Evolutionary conservation across 2,797 vertebrate species (phyloP), one percentile per base, ranked within the genome.

Genomic region (Melanotaenia parkinsoni): DNA sequence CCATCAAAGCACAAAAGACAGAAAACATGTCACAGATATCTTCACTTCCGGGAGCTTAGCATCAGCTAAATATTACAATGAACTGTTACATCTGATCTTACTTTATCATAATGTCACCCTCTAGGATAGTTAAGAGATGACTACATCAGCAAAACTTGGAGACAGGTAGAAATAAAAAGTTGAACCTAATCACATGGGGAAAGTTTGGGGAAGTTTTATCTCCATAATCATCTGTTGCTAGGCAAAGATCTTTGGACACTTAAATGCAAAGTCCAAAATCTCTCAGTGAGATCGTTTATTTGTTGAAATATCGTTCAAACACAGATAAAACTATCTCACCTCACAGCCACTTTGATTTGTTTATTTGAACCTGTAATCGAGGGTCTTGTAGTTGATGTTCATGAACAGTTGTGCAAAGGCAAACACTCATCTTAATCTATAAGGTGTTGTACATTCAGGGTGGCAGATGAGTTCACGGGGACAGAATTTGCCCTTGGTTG

Each of bases 171-270:
- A 22, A 37, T 65, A 14, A 6, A 45, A 2, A 53, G 53, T 62
- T 53, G 54, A 22, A 60, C 47, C 65, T 16, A 45, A 53, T 3
- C 11, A 11, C 1, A 20, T 50, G 47, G 18, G 67, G 56, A 75
- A 66, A 45, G 63, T 82, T 63, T 11, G 26, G 53, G 22, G 61
- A 63, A 74, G 28, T 51, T 28, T 0, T 14, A 13, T 32, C 9
- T 3, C 43, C 24, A 13, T 54, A 51, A 68, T 89, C 84, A 90
- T 58, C 32, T 84, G 89, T 91, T 89, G 61, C 85, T 53, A 79
- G 83, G 88, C 18, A 47, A 56, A 83, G 45, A 75, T 69, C 20
- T 38, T 28, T 8, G 28, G 33, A 67, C 3, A 54, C 40, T 28
- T 24, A 18, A 26, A 4, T 30, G 22, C 8, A 59, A 76, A 80